These are phyloP conservation scores for Neotoma lepida DNA, from an alignment of 2,113 vertebrate species.

Conservation along the genomic window DNA sequence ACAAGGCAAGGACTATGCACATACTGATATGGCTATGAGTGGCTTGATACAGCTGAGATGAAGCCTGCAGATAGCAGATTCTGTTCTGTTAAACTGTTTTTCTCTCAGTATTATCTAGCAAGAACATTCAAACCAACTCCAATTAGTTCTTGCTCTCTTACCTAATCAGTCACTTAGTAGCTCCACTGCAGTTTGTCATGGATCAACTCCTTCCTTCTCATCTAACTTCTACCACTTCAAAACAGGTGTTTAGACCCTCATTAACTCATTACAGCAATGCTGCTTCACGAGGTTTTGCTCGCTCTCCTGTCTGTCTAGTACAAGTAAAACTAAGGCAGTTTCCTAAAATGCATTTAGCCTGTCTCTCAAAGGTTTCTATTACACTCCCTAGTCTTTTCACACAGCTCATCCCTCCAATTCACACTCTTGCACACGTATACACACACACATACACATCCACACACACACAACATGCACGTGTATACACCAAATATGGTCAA, in stretches of 20 bases:
- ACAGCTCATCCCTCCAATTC: not conserved
- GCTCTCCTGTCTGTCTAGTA: not conserved
- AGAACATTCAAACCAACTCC: slow-evolving; percentile 24
- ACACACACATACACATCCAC: not conserved
- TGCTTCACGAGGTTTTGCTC: not conserved
- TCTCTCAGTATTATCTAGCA: not conserved
- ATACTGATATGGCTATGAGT: not conserved
- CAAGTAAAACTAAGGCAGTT: not conserved
- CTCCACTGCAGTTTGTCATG: not conserved
- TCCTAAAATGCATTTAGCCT: not conserved
- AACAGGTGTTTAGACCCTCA: not conserved
- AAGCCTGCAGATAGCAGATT: not conserved
- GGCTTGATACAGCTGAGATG: not conserved
- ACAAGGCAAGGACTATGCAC: not conserved
- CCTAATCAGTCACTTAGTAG: not conserved
- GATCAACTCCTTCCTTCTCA: not conserved
- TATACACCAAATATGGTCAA: not conserved
- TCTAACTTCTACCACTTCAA: not conserved
- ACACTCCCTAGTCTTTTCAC: not conserved
- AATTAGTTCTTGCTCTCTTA: not conserved
- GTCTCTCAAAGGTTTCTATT: not conserved
- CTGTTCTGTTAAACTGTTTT: not conserved
- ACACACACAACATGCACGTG: not conserved
- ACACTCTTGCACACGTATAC: too few relatives aligned
- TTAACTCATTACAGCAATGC: not conserved